Evolutionary conservation across 1,140 invertebrate species (phyloP), one percentile per base, ranked within the genome.

Genomic region (Lutraria rhynchaena): DNA sequence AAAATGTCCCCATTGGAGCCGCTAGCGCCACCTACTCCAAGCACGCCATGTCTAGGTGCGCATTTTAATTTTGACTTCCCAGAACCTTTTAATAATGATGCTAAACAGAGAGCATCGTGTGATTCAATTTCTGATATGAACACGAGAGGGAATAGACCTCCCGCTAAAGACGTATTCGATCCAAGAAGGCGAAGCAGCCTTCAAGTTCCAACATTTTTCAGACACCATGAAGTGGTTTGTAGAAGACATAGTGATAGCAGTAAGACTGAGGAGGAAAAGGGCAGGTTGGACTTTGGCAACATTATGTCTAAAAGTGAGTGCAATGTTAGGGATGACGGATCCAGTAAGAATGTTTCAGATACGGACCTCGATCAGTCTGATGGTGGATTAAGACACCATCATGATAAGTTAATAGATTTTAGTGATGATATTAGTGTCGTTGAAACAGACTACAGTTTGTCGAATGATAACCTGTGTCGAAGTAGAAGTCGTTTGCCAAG

Each of bases 211-310:
- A 46, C 61, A 33, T 53, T 73, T 22, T 51, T 81, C 15, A 81
- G 70, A 5, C 77, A 65, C 13, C 67, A 71, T 22, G 67, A 73
- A 33, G 33, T 61, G 19, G 31, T 71, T 4, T n/a, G 24, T 29
- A 44, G 77, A 31, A 49, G 77, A 24, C 67, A 71, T 49, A 81
- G 77, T 44, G 77, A 81, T 51, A 67, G 77, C 24, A 71, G 19
- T n/a, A 44, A 71, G 19, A 41, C 5, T 7, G 37, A 41, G 15
- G 44, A 71, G 13, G 55, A 37, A 61, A 44, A 61, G 15, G 44
- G 35, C 7, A 7, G 37, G 57, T 37, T 33, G 24, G 22, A 65
- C 4, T 58, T 65, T 24, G 22, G 41, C 27, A 69, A 55, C 19
- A 29, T 27, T 19, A 57, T 49, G 4, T 63, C 75, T 4, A 78